phyloP scores from a whole-genome alignment of 2,888 invertebrate genomes.

The Physocephala rufipes region DNA sequence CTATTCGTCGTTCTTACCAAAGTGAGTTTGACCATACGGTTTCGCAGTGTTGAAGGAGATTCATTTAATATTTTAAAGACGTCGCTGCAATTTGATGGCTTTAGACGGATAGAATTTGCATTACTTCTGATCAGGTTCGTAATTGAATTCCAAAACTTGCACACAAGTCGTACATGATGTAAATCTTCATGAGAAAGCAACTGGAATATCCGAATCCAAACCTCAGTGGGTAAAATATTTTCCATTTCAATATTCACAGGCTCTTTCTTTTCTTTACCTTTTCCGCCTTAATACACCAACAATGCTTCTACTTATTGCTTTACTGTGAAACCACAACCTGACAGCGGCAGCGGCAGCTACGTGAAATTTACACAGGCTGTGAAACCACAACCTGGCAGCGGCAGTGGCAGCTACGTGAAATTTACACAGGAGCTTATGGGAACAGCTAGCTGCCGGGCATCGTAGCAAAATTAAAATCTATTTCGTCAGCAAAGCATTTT shows the following conservation, averaged over 20 bases:
- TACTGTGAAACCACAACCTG: too few relatives aligned
- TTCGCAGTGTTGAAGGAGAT: neutral
- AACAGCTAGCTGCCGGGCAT: too few relatives aligned
- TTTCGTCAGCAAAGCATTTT: too few relatives aligned
- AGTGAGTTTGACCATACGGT: constrained; percentile 9
- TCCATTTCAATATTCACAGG: neutral
- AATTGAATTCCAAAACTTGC: constrained; percentile 52
- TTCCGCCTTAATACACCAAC: too few relatives aligned
- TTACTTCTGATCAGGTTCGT: constrained; percentile 49
- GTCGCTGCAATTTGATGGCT: constrained; percentile 10
- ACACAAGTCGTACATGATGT: constrained; percentile 53
- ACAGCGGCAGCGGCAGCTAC: too few relatives aligned
- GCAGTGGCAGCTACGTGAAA: too few relatives aligned
- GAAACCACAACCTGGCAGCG: too few relatives aligned
- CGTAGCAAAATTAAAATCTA: too few relatives aligned
- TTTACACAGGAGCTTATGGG: too few relatives aligned
- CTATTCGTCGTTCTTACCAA: neutral
- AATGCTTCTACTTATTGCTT: too few relatives aligned
- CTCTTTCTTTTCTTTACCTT: too few relatives aligned
- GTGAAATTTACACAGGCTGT: too few relatives aligned
- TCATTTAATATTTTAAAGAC: neutral
- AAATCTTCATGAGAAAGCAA: constrained; percentile 55
- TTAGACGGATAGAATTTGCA: constrained; percentile 21
- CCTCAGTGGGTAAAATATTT: constrained; percentile 50
- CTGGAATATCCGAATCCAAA: constrained; percentile 55